Base-by-base conservation (phyloP, 2,797 vertebrate species). In the Dryobates pubescens region DNA sequence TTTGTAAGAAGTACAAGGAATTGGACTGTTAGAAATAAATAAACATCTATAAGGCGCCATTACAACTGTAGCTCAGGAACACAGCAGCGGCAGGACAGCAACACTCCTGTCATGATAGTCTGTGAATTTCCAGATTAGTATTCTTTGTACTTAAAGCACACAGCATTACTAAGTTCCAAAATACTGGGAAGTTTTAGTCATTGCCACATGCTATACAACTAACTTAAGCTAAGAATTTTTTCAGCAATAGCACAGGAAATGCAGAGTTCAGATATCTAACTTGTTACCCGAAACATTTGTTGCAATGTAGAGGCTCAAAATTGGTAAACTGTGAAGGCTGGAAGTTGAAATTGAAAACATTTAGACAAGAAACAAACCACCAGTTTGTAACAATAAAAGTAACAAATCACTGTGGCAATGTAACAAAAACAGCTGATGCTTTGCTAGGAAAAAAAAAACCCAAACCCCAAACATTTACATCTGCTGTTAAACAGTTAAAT, bases 21-120 rank as follows among this genome's bases (percentile, higher is more conserved):
- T 49, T 5, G 5, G n/a, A 86, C 51, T 65, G 8, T 62, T 29
- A 61, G 38, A 74, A 67, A 59, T 38, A 68, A 43, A 16, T n/a
- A 23, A 77, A 58, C 34, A 63, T 16, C 68, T 75, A 2, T 16
- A 54, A 62, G 64, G 47, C 43, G 29, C 3, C 43, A n/a, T 32
- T 62, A 62, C 47, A 80, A 74, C 13, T 4, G 4, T 23, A 23
- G 20, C 62, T 47, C 58, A 67, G 22, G n/a, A 72, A 36, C 16
- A 80, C 13, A 57, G 59, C 17, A 41, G 45, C 6, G 68, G 57
- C 9, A 85, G 56, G 9, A 56, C 15, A 75, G 22, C 32, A 54
- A 20, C 2, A 1, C 10, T 19, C 47, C 8, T 53, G 19, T 5
- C 20, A 85, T 12, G 7, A 57, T 0, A 45, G 17, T 4, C 45